Conservation (phyloP, 1,140 invertebrate genomes). For the Coenobita brevimanus region DNA sequence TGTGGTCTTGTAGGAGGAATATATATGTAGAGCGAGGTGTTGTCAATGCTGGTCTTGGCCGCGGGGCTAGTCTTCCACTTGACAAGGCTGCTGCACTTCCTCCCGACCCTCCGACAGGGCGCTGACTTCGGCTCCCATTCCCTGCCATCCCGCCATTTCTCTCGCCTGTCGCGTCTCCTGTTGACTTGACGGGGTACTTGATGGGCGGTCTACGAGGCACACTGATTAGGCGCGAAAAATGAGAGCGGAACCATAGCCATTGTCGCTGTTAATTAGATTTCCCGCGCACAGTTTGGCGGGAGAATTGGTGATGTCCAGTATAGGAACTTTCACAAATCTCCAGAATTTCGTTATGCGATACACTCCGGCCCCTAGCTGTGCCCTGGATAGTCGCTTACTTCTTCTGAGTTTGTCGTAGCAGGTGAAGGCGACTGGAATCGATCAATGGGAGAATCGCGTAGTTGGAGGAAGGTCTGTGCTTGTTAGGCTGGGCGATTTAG, state of each 20-base stretch:
- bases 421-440: too few species aligned
- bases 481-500: background rate
- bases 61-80: constrained; percentile 53
- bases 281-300: background rate
- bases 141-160: too few species aligned
- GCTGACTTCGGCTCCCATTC: constrained; percentile 22
- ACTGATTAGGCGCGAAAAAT: background rate
- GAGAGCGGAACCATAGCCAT: background rate
- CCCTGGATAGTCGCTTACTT: background rate
- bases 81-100: constrained; percentile 53
- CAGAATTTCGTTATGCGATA: constrained; percentile 55
- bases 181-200: too few species aligned
- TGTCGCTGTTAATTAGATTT: background rate
- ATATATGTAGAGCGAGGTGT: constrained; percentile 45
- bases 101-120: background rate
- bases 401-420: too few species aligned
- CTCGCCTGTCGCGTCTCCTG: too few species aligned
- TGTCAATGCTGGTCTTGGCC: constrained; percentile 46
- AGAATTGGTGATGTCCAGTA: constrained; percentile 60
- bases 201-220: background rate
- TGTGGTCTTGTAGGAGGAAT: background rate
- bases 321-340: constrained; percentile 61
- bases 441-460: too few species aligned
- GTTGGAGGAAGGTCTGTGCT: too few species aligned
- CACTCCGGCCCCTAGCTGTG: background rate